Conservation (phyloP, 2,888 invertebrate species). For the Priocnemis perturbator region DNA sequence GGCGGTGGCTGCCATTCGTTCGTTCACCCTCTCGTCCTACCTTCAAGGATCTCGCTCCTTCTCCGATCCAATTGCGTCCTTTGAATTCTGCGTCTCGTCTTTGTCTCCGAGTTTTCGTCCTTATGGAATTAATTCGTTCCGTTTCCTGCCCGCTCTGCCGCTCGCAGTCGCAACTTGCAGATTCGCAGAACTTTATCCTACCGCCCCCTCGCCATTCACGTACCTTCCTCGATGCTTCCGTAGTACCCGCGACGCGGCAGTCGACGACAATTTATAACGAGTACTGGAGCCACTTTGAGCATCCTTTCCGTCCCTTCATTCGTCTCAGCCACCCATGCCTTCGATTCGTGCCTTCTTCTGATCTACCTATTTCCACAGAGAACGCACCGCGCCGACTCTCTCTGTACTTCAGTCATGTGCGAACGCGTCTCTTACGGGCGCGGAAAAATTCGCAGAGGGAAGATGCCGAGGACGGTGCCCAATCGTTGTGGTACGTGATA, state of each 20-base stretch:
- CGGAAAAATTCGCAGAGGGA: too few relatives aligned
- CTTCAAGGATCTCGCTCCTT: neutral
- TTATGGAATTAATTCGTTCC: constrained; percentile 58
- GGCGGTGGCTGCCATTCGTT: neutral
- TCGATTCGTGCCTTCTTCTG: too few relatives aligned
- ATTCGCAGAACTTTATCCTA: constrained; percentile 36
- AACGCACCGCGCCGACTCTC: too few relatives aligned
- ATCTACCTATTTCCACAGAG: too few relatives aligned
- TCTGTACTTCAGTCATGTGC: too few relatives aligned
- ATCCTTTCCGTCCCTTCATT: neutral
- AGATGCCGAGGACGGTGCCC: too few relatives aligned
- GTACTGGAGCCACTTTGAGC: constrained; percentile 57
- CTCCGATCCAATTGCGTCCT: constrained; percentile 46
- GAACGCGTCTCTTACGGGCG: too few relatives aligned
- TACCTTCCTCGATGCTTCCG: constrained; percentile 21
- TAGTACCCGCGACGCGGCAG: constrained; percentile 48
- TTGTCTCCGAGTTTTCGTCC: constrained; percentile 53
- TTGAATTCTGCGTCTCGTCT: constrained; percentile 46
- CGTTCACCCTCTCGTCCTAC: too few relatives aligned
- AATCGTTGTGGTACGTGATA: too few relatives aligned
- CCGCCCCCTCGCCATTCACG: constrained; percentile 16
- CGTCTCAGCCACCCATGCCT: too few relatives aligned
- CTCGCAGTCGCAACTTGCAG: constrained; percentile 46
- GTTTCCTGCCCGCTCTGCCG: constrained; percentile 34
- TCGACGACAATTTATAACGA: constrained; percentile 63